Conservation (phyloP, 1,140 invertebrate genomes). For the Ostrea denselamellosa region DNA sequence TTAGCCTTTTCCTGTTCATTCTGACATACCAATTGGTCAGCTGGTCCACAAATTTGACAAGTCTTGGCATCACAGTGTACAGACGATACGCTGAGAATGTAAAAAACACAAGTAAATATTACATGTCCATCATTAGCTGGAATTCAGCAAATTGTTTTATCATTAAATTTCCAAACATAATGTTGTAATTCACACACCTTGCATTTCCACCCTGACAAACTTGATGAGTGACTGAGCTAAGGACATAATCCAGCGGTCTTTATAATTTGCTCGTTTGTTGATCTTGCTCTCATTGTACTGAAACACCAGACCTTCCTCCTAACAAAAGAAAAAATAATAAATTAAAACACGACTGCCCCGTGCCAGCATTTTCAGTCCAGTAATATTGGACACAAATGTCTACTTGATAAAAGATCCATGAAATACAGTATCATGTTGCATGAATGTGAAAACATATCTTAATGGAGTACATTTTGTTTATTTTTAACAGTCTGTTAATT, state of each 20-base stretch:
- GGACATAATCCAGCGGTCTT: slow-evolving; percentile 98
- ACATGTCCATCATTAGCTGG: neutral
- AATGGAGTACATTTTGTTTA: too few relatives aligned
- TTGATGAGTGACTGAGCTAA: slow-evolving; percentile 95
- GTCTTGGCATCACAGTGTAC: slow-evolving; percentile 95
- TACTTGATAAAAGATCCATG: too few relatives aligned
- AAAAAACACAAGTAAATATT: neutral
- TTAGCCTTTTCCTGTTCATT: slow-evolving; percentile 95
- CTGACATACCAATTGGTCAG: slow-evolving; percentile 99
- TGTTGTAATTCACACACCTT: slow-evolving; percentile 65
- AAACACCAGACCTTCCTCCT: slow-evolving; percentile 82
- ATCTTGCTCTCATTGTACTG: slow-evolving; percentile 77
- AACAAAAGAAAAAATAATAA: slow-evolving; percentile 48
- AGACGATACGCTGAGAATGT: slow-evolving; percentile 87
- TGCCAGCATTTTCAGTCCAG: too few relatives aligned
- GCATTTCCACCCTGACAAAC: slow-evolving; percentile 96
- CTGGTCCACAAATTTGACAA: slow-evolving; percentile 98
- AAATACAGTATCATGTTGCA: too few relatives aligned
- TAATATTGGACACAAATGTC: too few relatives aligned
- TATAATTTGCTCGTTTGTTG: slow-evolving; percentile 86
- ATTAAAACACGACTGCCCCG: too few relatives aligned
- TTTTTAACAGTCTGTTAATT: too few relatives aligned
- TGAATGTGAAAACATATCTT: too few relatives aligned
- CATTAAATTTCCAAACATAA: neutral
- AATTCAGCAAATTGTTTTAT: neutral